Evolutionary conservation across 2,113 vertebrate genomes (phyloP).

Genomic region (Merops nubicus): DNA sequence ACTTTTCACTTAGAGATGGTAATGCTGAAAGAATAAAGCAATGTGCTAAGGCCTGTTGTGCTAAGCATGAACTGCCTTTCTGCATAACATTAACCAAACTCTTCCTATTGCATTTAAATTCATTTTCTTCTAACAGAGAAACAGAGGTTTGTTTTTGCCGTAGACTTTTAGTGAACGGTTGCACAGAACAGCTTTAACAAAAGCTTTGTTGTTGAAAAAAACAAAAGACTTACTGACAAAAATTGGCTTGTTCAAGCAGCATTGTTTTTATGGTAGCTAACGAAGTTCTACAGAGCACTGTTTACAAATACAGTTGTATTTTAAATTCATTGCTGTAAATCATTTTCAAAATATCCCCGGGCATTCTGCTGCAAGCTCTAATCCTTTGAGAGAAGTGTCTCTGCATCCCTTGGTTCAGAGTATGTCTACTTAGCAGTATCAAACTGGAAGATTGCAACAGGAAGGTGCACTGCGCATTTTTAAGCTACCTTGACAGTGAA

Average conservation of each 20-base stretch:
- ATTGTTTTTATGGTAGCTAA: not conserved
- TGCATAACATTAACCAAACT: conserved; percentile 62
- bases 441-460: not conserved
- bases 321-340: not conserved
- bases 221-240: not conserved
- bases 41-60: conserved; percentile 66
- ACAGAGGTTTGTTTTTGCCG: not conserved
- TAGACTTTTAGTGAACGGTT: not conserved
- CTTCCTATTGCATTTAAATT: conserved; percentile 58
- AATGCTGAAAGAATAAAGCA: conserved; percentile 69
- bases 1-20: conserved; percentile 58
- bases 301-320: not conserved
- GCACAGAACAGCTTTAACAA: not conserved
- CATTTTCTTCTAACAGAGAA: conserved; percentile 42
- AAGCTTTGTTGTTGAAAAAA: not conserved
- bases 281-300: not conserved
- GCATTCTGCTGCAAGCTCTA: not conserved
- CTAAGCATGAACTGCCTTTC: conserved; percentile 69
- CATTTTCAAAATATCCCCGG: not conserved
- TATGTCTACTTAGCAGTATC: not conserved
- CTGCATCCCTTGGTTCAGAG: not conserved
- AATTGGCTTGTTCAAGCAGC: not conserved
- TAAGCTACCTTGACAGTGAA: not conserved
- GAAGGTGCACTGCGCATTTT: not conserved
- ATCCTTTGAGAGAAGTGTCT: not conserved